Base-by-base conservation (phyloP, 2,888 invertebrate species). In the Boloria selene region DNA sequence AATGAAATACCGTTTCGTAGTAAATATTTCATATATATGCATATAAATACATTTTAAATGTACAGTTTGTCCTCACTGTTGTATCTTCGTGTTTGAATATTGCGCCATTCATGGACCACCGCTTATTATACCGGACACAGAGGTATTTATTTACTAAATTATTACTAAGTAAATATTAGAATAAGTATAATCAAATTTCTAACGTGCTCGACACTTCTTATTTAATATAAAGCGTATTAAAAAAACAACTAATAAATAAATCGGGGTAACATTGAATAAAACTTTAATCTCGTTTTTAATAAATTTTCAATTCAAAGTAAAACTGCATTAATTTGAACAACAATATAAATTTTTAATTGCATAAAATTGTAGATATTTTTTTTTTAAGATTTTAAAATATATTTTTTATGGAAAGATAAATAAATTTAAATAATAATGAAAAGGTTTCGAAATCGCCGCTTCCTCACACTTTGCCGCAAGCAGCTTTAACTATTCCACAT, bases 401-500 rank as follows among this genome's bases (percentile, higher is more conserved):
- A 16, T n/a, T n/a, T 17, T 13, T 0, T 13, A 7, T 44, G 13
- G 17, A 14, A 44, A 13, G 17, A 38, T 17, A 55, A 16, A 17
- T 42, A 55, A 6, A 44, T 42, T 18, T 18, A 0, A 14, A 16
- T 38, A 16, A 31, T 38, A 49, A 38, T 17, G 14, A 59, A 38
- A 17, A 59, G 59, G 59, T 50, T 14, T 59, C 38, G 13, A 26
- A 50, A 18, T 59, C 59, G 31, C 77, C 6, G 72, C 74, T 14
- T 73, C 74, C 60, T 84, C 87, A 0, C 53, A 81, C 2, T 78
- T 72, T 62, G 84, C 88, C 88, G 0, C 84, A 85, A 38, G 87
- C 90, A 2, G 88, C 86, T 0, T 86, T 88, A 51, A 86, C 90
- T 58, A 79, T 88, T 18, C 90, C 90, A 0, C 75, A 77, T 3